Percentiles rank a stretch among this genome's conserved stretches.
These are phyloP conservation scores for Bombylius major DNA, from an alignment of 2,888 invertebrate species.

Conservation along the genomic window DNA sequence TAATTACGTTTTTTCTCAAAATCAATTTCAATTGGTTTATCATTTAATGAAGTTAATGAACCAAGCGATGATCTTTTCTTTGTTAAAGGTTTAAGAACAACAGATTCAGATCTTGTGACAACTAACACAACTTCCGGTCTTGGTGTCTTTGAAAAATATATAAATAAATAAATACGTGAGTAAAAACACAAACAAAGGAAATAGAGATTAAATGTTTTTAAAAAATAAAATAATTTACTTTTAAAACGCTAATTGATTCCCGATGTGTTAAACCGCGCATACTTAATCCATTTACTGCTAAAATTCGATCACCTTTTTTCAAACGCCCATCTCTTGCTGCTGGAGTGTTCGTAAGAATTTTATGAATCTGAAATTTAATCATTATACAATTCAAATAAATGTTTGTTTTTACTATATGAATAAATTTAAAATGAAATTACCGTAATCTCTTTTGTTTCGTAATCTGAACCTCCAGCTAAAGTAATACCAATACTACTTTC, in stretches of 20 bases:
- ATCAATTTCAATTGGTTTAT: constrained; percentile 30
- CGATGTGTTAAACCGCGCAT: constrained; percentile 76
- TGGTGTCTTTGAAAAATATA: constrained; percentile 46
- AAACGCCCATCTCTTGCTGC: constrained; percentile 78
- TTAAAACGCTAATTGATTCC: constrained; percentile 75
- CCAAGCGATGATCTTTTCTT: constrained; percentile 36
- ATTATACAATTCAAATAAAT: background rate
- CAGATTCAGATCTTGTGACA: constrained; percentile 46
- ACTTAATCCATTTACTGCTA: constrained; percentile 76
- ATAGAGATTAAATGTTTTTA: background rate
- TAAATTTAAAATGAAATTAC: constrained; percentile 39
- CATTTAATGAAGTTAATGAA: constrained; percentile 34
- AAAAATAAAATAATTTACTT: constrained; percentile 41
- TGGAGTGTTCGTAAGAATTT: constrained; percentile 72
- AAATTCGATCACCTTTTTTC: constrained; percentile 74
- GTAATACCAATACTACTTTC: constrained; percentile 75
- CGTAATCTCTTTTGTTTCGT: constrained; percentile 84
- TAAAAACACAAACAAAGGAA: background rate
- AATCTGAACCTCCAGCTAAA: constrained; percentile 78
- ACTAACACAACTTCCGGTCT: constrained; percentile 67
- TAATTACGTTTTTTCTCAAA: constrained; percentile 32
- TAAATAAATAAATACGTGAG: background rate
- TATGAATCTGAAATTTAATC: constrained; percentile 54
- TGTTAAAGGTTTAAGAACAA: constrained; percentile 29
- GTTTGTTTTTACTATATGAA: too few relatives aligned